These are phyloP conservation scores for Druon quercuslanigerum DNA, from an alignment of 1,140 invertebrate genomes.

Conservation along the genomic window DNA sequence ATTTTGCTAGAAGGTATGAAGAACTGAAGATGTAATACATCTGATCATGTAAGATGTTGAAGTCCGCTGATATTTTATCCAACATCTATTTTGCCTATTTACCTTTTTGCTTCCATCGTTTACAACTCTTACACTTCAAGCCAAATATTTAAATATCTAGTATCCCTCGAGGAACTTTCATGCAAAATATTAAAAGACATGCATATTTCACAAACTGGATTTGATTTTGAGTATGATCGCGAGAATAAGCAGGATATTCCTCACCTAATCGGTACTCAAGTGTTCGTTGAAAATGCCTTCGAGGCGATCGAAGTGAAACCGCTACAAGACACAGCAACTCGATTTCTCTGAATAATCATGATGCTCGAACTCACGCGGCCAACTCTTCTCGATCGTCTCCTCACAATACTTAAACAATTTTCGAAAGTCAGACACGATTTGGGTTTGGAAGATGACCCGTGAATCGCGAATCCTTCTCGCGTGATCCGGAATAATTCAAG, in stretches of 20 bases:
- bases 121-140: not conserved
- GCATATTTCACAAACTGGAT: not conserved
- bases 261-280: slow-evolving; percentile 3
- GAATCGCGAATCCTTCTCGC: slow-evolving; percentile 1
- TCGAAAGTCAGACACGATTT: slow-evolving; percentile 24
- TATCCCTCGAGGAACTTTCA: not conserved
- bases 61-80: not conserved
- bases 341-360: slow-evolving; percentile 44
- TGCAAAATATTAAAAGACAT: not conserved
- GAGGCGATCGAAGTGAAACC: slow-evolving; percentile 29
- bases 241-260: not conserved
- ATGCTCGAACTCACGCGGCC: slow-evolving; percentile 30
- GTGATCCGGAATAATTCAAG: not conserved
- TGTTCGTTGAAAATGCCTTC: slow-evolving; percentile 17
- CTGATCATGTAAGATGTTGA: slow-evolving; percentile 8
- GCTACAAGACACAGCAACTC: slow-evolving; percentile 7
- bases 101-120: not conserved
- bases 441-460: slow-evolving; percentile 9
- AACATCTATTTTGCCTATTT: slow-evolving; percentile 7
- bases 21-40: not conserved
- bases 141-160: not conserved
- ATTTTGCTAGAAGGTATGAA: not conserved
- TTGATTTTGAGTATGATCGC: not conserved
- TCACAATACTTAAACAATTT: slow-evolving; percentile 5
- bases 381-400: not conserved